Percentiles rank a stretch among this genome's conserved stretches.
phyloP scores from a whole-genome alignment of 2,797 vertebrate species.

The Silurus lanzhouensis region DNA sequence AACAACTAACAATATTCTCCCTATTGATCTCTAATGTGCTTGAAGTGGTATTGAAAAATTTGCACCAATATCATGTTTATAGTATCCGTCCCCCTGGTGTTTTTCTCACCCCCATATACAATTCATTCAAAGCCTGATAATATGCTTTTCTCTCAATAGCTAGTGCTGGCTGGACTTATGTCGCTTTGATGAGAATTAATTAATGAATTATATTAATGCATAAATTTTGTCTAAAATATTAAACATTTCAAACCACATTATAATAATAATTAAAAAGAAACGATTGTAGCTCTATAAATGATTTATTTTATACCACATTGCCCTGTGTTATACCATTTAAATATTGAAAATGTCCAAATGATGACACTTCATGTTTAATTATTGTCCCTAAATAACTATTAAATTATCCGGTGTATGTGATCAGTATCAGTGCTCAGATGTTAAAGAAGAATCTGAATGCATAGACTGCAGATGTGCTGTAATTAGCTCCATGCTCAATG shows the following conservation, averaged over 20 bases:
- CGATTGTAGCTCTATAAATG: neutral
- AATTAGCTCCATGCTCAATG: slow-evolving; percentile 48
- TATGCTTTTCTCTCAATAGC: neutral
- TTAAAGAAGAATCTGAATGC: slow-evolving; percentile 46
- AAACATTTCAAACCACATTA: neutral
- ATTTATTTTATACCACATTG: neutral
- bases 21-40: neutral
- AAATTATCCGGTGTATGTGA: slow-evolving; percentile 41
- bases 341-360: slow-evolving; percentile 11
- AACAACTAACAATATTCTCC: neutral
- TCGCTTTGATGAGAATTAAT: slow-evolving; percentile 10
- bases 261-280: neutral
- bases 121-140: neutral
- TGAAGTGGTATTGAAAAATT: neutral
- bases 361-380: slow-evolving; percentile 6
- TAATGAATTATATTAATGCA: neutral
- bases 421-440: slow-evolving; percentile 40
- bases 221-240: neutral
- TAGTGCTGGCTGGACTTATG: too few species aligned
- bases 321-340: neutral
- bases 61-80: neutral
- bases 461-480: slow-evolving; percentile 53
- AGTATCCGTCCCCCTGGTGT: too few species aligned
- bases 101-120: neutral
- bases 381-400: slow-evolving; percentile 21